Evolutionary conservation across 2,113 vertebrate genomes (phyloP), one percentile per base, ranked within the genome.

Genomic region (Misgurnus anguillicaudatus): DNA sequence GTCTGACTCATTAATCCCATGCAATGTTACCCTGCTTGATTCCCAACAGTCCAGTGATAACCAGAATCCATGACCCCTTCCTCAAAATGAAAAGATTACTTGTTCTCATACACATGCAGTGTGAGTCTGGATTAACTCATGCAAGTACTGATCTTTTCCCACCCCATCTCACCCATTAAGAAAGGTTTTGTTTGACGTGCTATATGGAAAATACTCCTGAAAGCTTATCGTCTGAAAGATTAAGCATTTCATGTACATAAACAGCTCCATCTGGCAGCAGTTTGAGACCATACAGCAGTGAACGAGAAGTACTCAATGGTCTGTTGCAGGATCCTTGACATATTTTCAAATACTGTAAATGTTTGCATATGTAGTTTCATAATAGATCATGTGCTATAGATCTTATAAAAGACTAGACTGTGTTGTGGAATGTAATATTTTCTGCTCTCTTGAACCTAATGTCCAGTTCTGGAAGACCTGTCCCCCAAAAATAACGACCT

Each of bases 41-140:
- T 48, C 24, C 78, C 57, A 55, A 1, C 53, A 68, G 42, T 21
- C 16, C 42, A 16, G 16, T 68, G 39, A 61, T 72, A 45, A 19
- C 42, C 64, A 6, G 55, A n/a, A 38, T 55, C 67, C n/a, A 10
- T 51, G n/a, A 11, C 31, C 53, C 51, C 38, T n/a, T 42, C 14
- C 16, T 39, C 9, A 4, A 10, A 73, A 74, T 74, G 41, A 62
- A 62, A 62, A 74, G 9, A 74, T 17, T 74, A 62, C 19, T 74
- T 74, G 71, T 74, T 74, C 71, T 74, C 41, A 74, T 47, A 62
- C 71, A 45, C 71, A 62, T 47, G 41, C 57, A 74, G 21, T 73
- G 53, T 17, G 41, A 41, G 39, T 16, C 64, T 53, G 60, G 21
- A 64, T 75, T 31, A 64, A 53, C 58, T 64, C 57, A 75, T 39